Evolutionary conservation across 2,797 vertebrate species (phyloP).

Genomic region (Hoplostethus atlanticus): DNA sequence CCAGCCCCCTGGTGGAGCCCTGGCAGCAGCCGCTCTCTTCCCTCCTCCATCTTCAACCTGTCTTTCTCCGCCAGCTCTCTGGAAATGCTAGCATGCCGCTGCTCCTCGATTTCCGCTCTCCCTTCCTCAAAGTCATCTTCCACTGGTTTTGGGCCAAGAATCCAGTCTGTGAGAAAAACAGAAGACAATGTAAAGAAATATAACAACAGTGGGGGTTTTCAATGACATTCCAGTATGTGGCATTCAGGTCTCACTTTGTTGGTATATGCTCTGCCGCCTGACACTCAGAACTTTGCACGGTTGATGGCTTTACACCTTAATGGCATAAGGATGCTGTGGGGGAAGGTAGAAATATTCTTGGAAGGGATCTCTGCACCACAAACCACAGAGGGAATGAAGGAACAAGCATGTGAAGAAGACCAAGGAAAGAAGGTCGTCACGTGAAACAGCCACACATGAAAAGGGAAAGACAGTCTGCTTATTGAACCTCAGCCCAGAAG

Average conservation of each 20-base stretch:
- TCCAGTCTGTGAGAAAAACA: slow-evolving; percentile 70
- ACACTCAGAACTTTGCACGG: not conserved
- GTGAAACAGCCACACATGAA: slow-evolving; percentile 14
- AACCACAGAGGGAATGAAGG: slow-evolving; percentile 27
- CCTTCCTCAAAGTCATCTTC: slow-evolving; percentile 66
- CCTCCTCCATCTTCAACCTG: slow-evolving; percentile 53
- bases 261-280: not conserved
- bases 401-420: slow-evolving; percentile 13
- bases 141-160: slow-evolving; percentile 75
- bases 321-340: too few species aligned
- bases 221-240: not conserved
- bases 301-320: slow-evolving; percentile 19
- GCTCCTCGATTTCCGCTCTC: slow-evolving; percentile 42
- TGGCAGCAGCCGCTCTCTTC: slow-evolving; percentile 52
- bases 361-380: slow-evolving; percentile 25
- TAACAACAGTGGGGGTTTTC: not conserved
- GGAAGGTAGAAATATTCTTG: not conserved
- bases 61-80: slow-evolving; percentile 43
- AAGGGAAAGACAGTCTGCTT: slow-evolving; percentile 4
- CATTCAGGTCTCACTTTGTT: not conserved
- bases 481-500: not conserved
- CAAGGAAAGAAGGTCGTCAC: not conserved
- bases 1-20: slow-evolving; percentile 46
- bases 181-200: not conserved
- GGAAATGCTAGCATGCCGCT: slow-evolving; percentile 39